Conservation (phyloP, 2,797 vertebrate species). For the Iguana delicatissima region DNA sequence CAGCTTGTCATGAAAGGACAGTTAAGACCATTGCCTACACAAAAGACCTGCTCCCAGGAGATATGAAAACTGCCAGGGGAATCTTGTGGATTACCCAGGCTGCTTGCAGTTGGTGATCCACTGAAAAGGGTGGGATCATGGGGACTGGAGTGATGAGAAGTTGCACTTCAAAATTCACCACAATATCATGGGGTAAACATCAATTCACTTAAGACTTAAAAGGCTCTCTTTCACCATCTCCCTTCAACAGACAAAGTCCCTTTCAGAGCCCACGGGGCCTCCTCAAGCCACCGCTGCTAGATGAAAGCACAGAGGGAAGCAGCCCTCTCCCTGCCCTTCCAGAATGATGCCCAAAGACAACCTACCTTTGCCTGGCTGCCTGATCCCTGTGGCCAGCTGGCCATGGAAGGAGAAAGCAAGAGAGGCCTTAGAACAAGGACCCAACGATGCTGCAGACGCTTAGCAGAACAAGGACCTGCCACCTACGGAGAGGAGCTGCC, state of each 20-base stretch:
- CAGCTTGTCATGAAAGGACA: background rate
- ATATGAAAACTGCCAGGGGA: background rate
- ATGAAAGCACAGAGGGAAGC: background rate
- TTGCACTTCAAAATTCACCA: background rate
- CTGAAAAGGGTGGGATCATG: background rate
- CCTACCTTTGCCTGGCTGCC: background rate
- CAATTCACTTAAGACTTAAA: too few species aligned
- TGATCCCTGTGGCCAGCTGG: background rate
- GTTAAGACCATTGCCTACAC: background rate
- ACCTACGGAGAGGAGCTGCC: background rate
- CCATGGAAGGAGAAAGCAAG: background rate
- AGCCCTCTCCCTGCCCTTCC: background rate
- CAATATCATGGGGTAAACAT: too few species aligned
- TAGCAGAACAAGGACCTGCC: rapidly evolving
- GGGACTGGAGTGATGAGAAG: background rate
- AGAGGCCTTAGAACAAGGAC: background rate
- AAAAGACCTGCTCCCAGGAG: background rate
- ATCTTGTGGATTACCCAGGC: background rate
- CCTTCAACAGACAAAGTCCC: background rate
- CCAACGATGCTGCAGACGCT: background rate
- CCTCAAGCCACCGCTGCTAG: background rate
- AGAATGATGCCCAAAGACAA: too few species aligned
- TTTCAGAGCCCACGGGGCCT: background rate
- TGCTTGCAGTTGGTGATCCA: background rate
- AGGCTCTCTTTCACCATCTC: background rate